A percentile compares a stretch with the other conserved stretches of the same genome.
Evolutionary conservation across 2,888 invertebrate species (phyloP).

Genomic region (Exephanes ischioxanthus): DNA sequence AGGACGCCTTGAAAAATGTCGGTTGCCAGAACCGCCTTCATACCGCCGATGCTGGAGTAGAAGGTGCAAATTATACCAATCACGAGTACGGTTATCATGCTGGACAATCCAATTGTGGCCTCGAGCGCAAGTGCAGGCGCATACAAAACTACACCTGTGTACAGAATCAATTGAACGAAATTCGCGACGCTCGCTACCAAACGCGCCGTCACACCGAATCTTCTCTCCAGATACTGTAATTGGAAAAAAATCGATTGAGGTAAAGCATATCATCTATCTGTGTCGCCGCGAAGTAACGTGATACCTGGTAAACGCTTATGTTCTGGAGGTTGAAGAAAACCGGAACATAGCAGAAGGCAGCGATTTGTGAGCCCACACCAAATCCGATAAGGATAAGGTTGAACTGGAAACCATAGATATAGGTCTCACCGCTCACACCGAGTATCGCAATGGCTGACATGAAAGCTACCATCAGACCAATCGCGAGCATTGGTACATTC

Average conservation of each 20-base stretch:
- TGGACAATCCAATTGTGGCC: conserved; percentile 86
- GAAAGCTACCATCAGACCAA: conserved; percentile 97
- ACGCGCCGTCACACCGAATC: conserved; percentile 87
- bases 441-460: conserved; percentile 96
- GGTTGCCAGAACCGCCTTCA: conserved; percentile 96
- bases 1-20: conserved; percentile 93
- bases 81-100: conserved; percentile 83
- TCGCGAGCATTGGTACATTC: conserved; percentile 92
- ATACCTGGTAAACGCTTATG: conserved; percentile 95
- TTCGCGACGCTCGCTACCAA: conserved; percentile 87
- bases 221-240: conserved; percentile 87
- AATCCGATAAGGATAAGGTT: conserved; percentile 92
- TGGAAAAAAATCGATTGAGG: neutral
- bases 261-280: neutral
- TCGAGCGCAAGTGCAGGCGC: conserved; percentile 88
- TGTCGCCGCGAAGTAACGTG: neutral
- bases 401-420: conserved; percentile 93
- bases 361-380: conserved; percentile 91
- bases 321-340: conserved; percentile 94
- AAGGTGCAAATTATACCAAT: conserved; percentile 92
- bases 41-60: conserved; percentile 95
- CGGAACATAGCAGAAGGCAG: conserved; percentile 92
- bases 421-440: conserved; percentile 96
- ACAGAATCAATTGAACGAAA: conserved; percentile 87
- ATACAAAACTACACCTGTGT: conserved; percentile 88